These are phyloP conservation scores for Mixornis gularis DNA, from an alignment of 2,113 vertebrate species.

Conservation along the genomic window DNA sequence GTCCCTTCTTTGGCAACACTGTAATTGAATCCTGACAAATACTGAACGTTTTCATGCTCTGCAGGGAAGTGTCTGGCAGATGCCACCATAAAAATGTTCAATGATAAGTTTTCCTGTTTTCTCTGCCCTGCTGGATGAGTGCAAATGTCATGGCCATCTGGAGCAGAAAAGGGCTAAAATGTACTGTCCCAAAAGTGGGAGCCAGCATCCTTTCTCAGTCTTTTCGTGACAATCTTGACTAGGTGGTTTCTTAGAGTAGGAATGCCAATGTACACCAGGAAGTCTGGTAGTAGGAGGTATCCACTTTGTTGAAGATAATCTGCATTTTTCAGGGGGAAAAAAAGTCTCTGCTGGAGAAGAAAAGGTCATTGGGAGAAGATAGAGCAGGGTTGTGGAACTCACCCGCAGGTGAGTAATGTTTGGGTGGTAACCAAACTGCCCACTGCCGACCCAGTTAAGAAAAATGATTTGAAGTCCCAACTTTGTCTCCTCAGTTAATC, in stretches of 20 bases:
- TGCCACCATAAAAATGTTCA: not conserved
- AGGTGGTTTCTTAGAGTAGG: not conserved
- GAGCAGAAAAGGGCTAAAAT: not conserved
- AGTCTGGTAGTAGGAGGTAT: not conserved
- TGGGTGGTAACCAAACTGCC: not conserved
- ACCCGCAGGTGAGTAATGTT: not conserved
- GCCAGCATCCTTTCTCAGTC: not conserved
- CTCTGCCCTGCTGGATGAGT: not conserved
- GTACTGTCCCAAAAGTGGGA: not conserved
- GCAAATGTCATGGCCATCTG: not conserved
- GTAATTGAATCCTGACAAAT: not conserved
- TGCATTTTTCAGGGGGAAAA: not conserved
- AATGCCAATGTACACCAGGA: not conserved
- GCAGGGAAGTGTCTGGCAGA: not conserved
- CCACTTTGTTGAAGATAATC: not conserved
- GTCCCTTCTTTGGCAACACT: not conserved
- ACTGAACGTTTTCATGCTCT: not conserved
- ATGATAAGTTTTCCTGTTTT: not conserved
- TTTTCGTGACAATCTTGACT: not conserved
- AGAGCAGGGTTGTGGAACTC: not conserved
- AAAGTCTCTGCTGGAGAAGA: not conserved
- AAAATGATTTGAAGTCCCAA: not conserved
- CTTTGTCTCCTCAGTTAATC: not conserved
- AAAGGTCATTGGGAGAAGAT: not conserved
- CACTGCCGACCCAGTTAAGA: not conserved